Conservation (phyloP, 2,797 vertebrate species). For the Phyllotis vaccarum region DNA sequence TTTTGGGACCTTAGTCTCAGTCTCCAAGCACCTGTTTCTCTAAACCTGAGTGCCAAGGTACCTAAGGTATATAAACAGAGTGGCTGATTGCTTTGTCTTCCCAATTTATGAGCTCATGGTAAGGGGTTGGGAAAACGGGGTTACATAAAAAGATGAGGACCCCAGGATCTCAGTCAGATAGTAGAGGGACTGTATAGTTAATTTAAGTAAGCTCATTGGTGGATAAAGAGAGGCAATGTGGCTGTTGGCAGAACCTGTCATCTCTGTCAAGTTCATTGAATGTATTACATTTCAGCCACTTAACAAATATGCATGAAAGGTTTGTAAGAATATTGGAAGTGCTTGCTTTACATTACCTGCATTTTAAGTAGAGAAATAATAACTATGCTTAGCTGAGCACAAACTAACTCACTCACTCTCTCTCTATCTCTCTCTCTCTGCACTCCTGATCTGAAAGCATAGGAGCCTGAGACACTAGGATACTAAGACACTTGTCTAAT, state of each 20-base stretch:
- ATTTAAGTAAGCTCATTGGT: constrained; percentile 1
- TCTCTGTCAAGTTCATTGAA: not conserved
- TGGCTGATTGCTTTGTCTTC: not conserved
- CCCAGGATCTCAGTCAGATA: no score
- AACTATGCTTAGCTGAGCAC: not conserved
- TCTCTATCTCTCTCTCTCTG: not conserved
- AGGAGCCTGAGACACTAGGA: not conserved
- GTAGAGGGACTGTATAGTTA: not conserved
- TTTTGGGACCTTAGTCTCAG: not conserved
- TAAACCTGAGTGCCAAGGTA: not conserved
- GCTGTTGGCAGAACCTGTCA: not conserved
- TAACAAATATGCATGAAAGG: not conserved
- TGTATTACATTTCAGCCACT: not conserved
- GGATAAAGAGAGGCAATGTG: not conserved
- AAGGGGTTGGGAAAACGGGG: not conserved
- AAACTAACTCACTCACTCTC: not conserved
- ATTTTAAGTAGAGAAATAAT: not conserved
- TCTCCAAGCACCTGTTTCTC: constrained; percentile 34
- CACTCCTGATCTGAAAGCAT: not conserved
- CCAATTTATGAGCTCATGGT: not conserved
- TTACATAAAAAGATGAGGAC: not conserved
- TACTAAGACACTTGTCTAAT: not conserved
- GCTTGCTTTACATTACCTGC: not conserved
- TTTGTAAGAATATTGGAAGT: not conserved
- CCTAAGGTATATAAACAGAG: not conserved